Evolutionary conservation across 2,888 invertebrate genomes (phyloP).

Genomic region (Agapetus fuscipes): DNA sequence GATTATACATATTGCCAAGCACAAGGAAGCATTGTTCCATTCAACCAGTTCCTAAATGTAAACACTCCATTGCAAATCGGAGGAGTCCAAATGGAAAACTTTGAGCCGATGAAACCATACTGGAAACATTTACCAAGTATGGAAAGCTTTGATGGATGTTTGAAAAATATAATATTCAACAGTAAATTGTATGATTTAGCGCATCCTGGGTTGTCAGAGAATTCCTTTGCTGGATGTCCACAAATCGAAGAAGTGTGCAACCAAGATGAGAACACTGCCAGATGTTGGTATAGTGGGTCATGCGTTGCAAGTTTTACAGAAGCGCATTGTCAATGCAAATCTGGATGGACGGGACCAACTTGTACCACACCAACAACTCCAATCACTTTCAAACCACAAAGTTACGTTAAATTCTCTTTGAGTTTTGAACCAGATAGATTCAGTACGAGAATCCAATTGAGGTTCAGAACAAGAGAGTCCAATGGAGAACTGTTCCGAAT

Average conservation of each 20-base stretch:
- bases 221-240: slow-evolving; percentile 83
- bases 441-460: slow-evolving; percentile 83
- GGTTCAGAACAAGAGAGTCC: slow-evolving; percentile 88
- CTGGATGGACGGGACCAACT: slow-evolving; percentile 89
- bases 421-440: slow-evolving; percentile 90
- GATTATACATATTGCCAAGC: slow-evolving; percentile 87
- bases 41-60: slow-evolving; percentile 92
- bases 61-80: slow-evolving; percentile 93
- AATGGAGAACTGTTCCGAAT: slow-evolving; percentile 90
- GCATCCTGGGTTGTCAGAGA: slow-evolving; percentile 78
- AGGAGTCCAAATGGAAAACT: slow-evolving; percentile 80
- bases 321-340: slow-evolving; percentile 86
- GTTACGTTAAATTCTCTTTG: slow-evolving; percentile 93
- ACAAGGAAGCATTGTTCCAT: slow-evolving; percentile 80
- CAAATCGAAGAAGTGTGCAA: slow-evolving; percentile 90
- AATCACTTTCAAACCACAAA: slow-evolving; percentile 86
- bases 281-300: slow-evolving; percentile 87
- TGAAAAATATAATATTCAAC: slow-evolving; percentile 90
- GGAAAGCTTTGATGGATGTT: slow-evolving; percentile 91
- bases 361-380: slow-evolving; percentile 80
- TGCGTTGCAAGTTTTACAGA: slow-evolving; percentile 86
- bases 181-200: slow-evolving; percentile 93
- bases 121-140: slow-evolving; percentile 87
- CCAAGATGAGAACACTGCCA: slow-evolving; percentile 72
- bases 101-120: slow-evolving; percentile 77